These are phyloP conservation scores for Gadus chalcogrammus DNA, from an alignment of 2,113 vertebrate genomes.

Conservation along the genomic window DNA sequence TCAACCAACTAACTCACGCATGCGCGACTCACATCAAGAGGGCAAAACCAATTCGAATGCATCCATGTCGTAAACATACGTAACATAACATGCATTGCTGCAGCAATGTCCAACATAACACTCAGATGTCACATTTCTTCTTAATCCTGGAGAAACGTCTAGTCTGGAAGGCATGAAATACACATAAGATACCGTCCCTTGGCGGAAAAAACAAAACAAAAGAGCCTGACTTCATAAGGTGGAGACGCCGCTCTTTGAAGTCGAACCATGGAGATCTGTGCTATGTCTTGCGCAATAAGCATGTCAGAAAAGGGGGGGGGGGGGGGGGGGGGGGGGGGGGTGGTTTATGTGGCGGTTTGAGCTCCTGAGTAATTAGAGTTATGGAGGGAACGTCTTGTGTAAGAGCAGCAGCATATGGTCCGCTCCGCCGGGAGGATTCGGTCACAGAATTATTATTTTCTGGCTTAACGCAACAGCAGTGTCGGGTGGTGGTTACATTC, in stretches of 20 bases:
- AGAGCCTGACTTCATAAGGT: no score
- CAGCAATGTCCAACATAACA: no score
- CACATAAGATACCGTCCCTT: background rate
- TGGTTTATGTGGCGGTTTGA: background rate
- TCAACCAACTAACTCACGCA: no score
- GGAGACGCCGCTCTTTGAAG: background rate
- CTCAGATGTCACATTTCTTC: conserved; percentile 17
- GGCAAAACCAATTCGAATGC: no score
- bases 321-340: background rate
- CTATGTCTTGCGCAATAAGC: background rate
- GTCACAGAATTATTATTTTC: conserved; percentile 42
- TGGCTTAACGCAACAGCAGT: conserved; percentile 29
- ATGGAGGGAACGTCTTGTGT: conserved; percentile 33
- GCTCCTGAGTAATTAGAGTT: conserved; percentile 10
- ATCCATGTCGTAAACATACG: no score
- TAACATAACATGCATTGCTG: no score
- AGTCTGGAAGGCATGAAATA: background rate
- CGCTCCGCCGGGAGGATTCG: conserved; percentile 34
- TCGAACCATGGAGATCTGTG: conserved; percentile 8
- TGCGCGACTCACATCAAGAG: no score
- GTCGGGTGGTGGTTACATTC: conserved; percentile 25
- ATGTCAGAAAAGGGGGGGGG: background rate
- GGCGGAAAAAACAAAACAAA: no score
- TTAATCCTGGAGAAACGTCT: background rate
- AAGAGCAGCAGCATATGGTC: conserved; percentile 8